These are phyloP conservation scores for Catamblyrhynchus diadema DNA, from an alignment of 2,797 vertebrate species.

Conservation along the genomic window DNA sequence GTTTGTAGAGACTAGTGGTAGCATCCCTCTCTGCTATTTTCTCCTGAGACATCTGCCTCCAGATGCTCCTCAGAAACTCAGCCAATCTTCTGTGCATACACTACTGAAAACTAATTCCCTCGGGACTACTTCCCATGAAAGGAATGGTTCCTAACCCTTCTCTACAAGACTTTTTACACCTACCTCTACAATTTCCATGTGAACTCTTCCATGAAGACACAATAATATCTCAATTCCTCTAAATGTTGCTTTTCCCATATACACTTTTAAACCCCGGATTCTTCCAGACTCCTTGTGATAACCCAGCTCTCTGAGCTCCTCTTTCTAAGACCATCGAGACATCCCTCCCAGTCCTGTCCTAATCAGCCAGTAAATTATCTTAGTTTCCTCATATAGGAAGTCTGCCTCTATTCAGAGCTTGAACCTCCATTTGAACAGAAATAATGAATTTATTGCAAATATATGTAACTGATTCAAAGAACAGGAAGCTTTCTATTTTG, in stretches of 20 bases:
- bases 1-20: not conserved
- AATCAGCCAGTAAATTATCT: not conserved
- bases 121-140: not conserved
- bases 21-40: not conserved
- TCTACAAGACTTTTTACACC: not conserved
- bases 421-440: not conserved
- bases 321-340: not conserved
- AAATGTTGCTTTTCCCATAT: not conserved
- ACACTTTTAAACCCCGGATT: not conserved
- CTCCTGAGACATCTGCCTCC: not conserved
- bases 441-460: not conserved
- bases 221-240: not conserved
- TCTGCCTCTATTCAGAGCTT: not conserved
- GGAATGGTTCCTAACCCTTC: not conserved
- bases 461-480: not conserved
- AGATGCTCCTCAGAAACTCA: not conserved
- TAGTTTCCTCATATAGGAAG: not conserved
- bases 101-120: not conserved
- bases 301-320: not conserved
- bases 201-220: not conserved
- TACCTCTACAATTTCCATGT: not conserved
- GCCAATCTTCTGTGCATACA: not conserved
- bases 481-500: not conserved
- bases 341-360: not conserved
- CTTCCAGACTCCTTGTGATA: not conserved